Conservation (phyloP, 2,113 vertebrate species). For the Chamaetylas fuelleborni region DNA sequence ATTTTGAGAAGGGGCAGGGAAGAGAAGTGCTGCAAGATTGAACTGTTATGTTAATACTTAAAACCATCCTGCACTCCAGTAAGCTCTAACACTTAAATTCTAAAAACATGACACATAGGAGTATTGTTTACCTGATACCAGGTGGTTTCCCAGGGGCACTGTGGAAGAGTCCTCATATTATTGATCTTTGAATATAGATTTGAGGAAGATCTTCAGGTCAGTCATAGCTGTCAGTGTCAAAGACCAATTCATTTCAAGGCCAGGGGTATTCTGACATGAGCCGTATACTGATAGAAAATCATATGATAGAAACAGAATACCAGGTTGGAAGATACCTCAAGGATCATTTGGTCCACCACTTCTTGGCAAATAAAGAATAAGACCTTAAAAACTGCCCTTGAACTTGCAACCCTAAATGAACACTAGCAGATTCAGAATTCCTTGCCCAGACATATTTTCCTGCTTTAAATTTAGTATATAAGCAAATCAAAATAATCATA, state of each 20-base stretch:
- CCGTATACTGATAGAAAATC: not conserved
- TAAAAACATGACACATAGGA: not conserved
- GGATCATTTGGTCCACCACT: not conserved
- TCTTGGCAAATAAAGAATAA: not conserved
- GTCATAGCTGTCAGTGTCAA: not conserved
- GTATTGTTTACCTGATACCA: not conserved
- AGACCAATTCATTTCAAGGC: not conserved
- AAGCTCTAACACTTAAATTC: not conserved
- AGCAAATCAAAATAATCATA: not conserved
- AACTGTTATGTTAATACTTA: not conserved
- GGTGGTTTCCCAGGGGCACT: not conserved
- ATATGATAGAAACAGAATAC: not conserved
- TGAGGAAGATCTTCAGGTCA: not conserved
- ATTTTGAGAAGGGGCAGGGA: not conserved
- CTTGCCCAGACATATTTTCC: not conserved
- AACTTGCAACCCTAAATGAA: not conserved
- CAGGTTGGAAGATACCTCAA: not conserved
- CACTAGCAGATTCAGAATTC: not conserved
- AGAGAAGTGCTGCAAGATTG: not conserved
- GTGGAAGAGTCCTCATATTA: not conserved
- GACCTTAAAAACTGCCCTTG: not conserved
- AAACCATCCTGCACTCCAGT: not conserved
- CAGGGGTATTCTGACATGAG: not conserved
- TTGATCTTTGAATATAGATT: not conserved
- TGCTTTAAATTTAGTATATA: not conserved